phyloP scores from a whole-genome alignment of 2,113 vertebrate species.

The Esox niger region DNA sequence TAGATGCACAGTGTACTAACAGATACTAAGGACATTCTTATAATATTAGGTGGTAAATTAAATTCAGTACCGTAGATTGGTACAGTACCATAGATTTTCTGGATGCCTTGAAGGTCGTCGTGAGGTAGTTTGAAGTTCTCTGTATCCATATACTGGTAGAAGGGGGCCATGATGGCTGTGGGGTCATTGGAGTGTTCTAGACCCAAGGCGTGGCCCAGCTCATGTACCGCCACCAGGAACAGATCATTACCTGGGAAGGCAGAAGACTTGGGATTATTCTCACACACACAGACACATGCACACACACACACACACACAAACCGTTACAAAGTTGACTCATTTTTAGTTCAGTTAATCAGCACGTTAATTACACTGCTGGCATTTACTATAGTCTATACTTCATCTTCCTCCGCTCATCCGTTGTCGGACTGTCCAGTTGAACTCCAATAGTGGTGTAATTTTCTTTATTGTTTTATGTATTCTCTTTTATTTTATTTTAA shows the following conservation, averaged over 20 bases:
- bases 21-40: too few relatives aligned
- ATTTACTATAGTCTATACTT: slow-evolving; percentile 10
- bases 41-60: too few relatives aligned
- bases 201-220: slow-evolving; percentile 78
- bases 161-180: slow-evolving; percentile 80
- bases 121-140: slow-evolving; percentile 78
- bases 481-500: too few relatives aligned
- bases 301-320: slow-evolving; percentile 4
- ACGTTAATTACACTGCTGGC: slow-evolving; percentile 1
- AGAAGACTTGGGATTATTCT: background rate
- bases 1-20: too few relatives aligned
- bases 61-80: too few relatives aligned
- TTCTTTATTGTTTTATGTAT: too few relatives aligned
- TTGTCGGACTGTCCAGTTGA: too few relatives aligned
- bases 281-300: background rate
- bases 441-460: too few relatives aligned
- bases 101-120: slow-evolving; percentile 81
- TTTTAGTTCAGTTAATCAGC: background rate
- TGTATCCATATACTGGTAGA: slow-evolving; percentile 81
- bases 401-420: too few relatives aligned
- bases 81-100: slow-evolving; percentile 77
- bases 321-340: background rate
- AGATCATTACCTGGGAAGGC: slow-evolving; percentile 70
- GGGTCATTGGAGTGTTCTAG: slow-evolving; percentile 79
- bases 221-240: slow-evolving; percentile 79